Evolutionary conservation across 2,113 vertebrate species (phyloP).

Genomic region (Prunella himalayana): DNA sequence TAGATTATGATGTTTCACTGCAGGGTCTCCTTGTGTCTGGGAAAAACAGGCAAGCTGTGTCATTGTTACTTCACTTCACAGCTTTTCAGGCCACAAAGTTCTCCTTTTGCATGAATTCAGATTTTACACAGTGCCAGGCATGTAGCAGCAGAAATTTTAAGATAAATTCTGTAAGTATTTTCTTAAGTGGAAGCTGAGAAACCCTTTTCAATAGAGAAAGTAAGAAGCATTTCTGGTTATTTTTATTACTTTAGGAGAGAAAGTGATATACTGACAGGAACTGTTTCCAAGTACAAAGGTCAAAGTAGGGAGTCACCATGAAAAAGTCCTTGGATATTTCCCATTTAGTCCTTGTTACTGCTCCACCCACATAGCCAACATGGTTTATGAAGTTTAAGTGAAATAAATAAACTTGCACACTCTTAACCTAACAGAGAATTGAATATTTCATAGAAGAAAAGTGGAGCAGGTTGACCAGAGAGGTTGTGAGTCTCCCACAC

Average conservation of each 20-base stretch:
- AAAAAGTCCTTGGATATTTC: not conserved
- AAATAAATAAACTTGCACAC: not conserved
- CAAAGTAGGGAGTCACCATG: not conserved
- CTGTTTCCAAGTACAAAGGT: not conserved
- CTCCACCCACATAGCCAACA: not conserved
- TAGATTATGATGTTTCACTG: not conserved
- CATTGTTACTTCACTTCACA: not conserved
- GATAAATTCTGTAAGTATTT: not conserved
- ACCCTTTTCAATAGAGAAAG: not conserved
- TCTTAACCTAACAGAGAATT: not conserved
- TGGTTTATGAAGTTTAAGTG: not conserved
- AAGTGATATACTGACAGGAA: not conserved
- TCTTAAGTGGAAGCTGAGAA: not conserved
- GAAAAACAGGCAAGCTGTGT: not conserved
- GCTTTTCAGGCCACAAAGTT: not conserved
- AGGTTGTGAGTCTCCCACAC: not conserved
- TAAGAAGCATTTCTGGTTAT: not conserved
- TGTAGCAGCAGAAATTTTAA: not conserved
- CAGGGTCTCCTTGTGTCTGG: not conserved
- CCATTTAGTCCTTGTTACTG: not conserved
- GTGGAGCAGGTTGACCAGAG: not conserved
- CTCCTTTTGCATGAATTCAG: not conserved
- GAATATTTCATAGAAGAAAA: not conserved
- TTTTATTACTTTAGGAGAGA: not conserved
- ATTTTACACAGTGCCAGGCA: not conserved